Evolutionary conservation across 30 jellyfish, hydroid and myxozoan genomes (phyloP), one percentile per base, ranked within the genome.

Genomic region (Nemopilema nomurai): DNA sequence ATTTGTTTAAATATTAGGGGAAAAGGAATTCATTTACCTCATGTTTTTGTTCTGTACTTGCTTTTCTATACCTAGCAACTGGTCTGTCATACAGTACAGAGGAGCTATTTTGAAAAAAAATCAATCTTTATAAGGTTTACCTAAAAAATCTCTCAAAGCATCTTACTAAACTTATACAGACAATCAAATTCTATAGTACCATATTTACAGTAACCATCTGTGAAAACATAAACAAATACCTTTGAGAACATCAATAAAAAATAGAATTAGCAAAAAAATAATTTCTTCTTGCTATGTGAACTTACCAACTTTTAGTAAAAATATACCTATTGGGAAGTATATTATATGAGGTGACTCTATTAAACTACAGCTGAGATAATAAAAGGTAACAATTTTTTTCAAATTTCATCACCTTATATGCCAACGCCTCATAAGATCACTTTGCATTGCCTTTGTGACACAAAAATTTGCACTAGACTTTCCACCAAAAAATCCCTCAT

Each of bases 361-460:
- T n/a, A n/a, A n/a, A n/a, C n/a, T n/a, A n/a, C n/a, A n/a, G n/a
- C n/a, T n/a, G n/a, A n/a, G n/a, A n/a, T n/a, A n/a, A n/a, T n/a
- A n/a, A n/a, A n/a, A n/a, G n/a, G 18, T 23, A 9, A 67, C 21
- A 67, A 23, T 0, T 67, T 67, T 16, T 6, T 22, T 21, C 18
- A 0, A 17, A 22, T 9, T 4, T 63, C n/a, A n/a, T 51, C 27
- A 88, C 97, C 84, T 87, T 53, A 95, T 80, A 73, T 86, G 68
- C 97, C 97, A 90, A 74, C 86, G 33, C 30, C 27, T 23, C 33
- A 49, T 69, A 26, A 95, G 80, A 82, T 95, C 99, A 74, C 28
- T 75, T 50, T 95, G 92, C 99, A 95, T 95, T 31, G 98, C 97
- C 29, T 74, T 78, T 31, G 99, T 85, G 33, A 95, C 99, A 72